Evolutionary conservation across 2,888 invertebrate genomes (phyloP), one percentile per base, ranked within the genome.

Genomic region (Morpho deidamia): DNA sequence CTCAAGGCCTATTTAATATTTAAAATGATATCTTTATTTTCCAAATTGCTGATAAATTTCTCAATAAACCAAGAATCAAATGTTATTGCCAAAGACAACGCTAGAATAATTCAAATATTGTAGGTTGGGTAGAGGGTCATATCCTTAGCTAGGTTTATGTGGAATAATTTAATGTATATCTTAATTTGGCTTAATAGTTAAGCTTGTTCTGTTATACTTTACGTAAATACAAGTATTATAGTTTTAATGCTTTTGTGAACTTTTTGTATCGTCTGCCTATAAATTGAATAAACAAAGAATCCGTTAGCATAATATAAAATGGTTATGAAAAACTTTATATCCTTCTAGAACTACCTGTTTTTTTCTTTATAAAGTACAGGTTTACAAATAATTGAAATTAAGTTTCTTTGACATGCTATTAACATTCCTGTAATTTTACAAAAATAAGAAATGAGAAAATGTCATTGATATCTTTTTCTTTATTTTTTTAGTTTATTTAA

Each of bases 31-130:
- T 43, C 32, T 23, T 23, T 23, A 23, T 23, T 43, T 43, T 43
- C 43, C 9, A 43, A 43, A 10, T 43, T 43, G n/a, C 23, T 32
- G 43, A 32, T 43, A 23, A n/a, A 43, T 43, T 43, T 32, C 10
- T 43, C 32, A 7, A 45, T 37, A 39, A 41, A 40, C 44, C 45
- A 41, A 11, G 23, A 45, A 45, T n/a, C 45, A 52, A 45, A 51
- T 39, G 38, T 53, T 44, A 51, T 64, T 68, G 63, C 66, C 61
- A 62, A 62, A 63, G 63, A 62, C 57, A 55, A 58, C 57, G 56
- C 52, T 67, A 64, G 62, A 59, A 53, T 60, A 61, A 54, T 56
- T 46, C 23, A 37, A 41, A 37, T 42, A 49, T 47, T 58, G 49
- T 56, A 59, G 53, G 54, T 59, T 54, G 53, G 45, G 12, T 49